phyloP scores from a whole-genome alignment of 2,797 vertebrate species.

The Pterois miles region DNA sequence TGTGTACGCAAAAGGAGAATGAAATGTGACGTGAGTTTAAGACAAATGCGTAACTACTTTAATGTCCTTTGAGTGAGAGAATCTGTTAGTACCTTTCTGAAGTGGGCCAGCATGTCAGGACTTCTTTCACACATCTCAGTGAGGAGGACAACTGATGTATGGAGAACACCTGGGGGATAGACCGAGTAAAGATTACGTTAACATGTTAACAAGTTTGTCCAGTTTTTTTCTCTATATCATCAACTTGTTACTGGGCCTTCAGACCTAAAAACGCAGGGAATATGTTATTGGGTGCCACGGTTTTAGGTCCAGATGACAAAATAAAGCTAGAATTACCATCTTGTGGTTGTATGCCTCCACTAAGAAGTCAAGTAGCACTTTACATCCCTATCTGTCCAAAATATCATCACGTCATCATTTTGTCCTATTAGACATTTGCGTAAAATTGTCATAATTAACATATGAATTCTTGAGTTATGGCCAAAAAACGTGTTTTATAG shows the following conservation, averaged over 20 bases:
- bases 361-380: background rate
- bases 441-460: background rate
- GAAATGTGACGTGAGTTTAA: constrained; percentile 72
- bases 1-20: constrained; percentile 70
- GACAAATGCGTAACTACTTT: constrained; percentile 56
- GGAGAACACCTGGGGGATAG: constrained; percentile 91
- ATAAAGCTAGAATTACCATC: background rate
- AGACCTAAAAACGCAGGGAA: background rate
- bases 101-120: constrained; percentile 98
- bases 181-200: background rate
- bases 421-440: background rate
- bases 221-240: background rate
- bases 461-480: too few species aligned
- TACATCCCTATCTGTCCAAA: background rate
- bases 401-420: background rate
- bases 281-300: background rate
- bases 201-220: background rate
- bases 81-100: constrained; percentile 92
- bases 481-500: too few species aligned
- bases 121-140: constrained; percentile 99
- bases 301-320: background rate
- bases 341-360: background rate
- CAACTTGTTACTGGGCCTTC: background rate
- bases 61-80: background rate
- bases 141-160: constrained; percentile 98